phyloP scores from a whole-genome alignment of 2,113 vertebrate species.

The Pterocles burchelli region DNA sequence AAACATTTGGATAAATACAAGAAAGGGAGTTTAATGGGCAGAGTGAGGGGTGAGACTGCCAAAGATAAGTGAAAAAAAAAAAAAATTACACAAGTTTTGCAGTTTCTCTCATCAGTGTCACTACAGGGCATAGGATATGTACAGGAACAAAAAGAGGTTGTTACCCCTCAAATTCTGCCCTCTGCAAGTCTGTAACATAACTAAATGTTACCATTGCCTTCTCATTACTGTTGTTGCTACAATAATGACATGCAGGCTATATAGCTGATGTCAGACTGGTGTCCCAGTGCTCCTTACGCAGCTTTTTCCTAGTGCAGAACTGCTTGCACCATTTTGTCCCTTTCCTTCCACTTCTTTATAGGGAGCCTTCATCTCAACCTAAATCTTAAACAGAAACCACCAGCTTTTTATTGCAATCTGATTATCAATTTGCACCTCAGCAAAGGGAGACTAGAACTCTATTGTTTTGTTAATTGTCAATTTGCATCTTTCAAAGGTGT shows the following conservation, averaged over 20 bases:
- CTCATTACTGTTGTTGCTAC: neutral
- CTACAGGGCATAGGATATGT: neutral
- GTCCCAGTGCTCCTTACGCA: neutral
- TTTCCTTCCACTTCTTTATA: slow-evolving; percentile 31
- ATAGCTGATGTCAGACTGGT: neutral
- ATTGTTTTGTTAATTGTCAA: slow-evolving; percentile 86
- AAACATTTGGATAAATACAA: neutral
- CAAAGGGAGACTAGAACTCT: slow-evolving; percentile 69
- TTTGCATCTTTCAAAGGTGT: slow-evolving; percentile 85
- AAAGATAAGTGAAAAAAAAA: neutral
- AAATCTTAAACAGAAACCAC: slow-evolving; percentile 70
- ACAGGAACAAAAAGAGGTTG: neutral
- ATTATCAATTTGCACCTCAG: slow-evolving; percentile 83
- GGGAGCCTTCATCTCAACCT: slow-evolving; percentile 63
- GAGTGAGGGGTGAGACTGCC: neutral
- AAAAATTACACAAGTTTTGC: neutral
- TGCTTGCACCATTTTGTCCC: neutral
- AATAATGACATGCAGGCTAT: neutral
- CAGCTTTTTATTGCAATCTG: slow-evolving; percentile 59
- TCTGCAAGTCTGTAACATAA: neutral
- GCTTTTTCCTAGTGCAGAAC: neutral
- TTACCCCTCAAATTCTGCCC: neutral
- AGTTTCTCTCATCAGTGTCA: neutral
- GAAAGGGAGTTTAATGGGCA: neutral
- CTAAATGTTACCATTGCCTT: neutral